Conservation (phyloP, 1,140 invertebrate species). For the Archivesica marissinica region DNA sequence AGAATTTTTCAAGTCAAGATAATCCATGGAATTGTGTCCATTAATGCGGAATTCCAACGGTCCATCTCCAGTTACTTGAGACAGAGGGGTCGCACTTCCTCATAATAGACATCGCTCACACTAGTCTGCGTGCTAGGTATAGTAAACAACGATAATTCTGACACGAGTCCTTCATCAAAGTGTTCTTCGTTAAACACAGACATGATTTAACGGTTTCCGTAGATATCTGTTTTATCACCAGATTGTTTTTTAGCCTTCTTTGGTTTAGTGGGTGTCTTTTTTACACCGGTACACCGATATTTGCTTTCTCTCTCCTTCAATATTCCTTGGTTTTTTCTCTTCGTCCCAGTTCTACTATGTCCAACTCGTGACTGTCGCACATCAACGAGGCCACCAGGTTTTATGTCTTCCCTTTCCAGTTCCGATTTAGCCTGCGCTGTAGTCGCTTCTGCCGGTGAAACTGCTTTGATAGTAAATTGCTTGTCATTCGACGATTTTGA, state of each 20-base stretch:
- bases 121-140: conserved; percentile 51
- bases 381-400: not conserved
- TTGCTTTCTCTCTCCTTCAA: too few relatives aligned
- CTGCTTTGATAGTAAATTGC: conserved; percentile 22
- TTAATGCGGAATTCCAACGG: conserved; percentile 13
- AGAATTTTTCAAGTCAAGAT: conserved; percentile 49
- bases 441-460: conserved; percentile 57
- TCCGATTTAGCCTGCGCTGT: conserved; percentile 53
- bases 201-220: conserved; percentile 30
- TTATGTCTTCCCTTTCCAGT: conserved; percentile 38
- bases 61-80: conserved; percentile 6
- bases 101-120: conserved; percentile 47
- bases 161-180: conserved; percentile 26
- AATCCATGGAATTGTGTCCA: conserved; percentile 62
- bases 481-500: not conserved
- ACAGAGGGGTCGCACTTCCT: conserved; percentile 56
- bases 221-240: conserved; percentile 29
- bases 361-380: conserved; percentile 25
- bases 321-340: not conserved
- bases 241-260: too few relatives aligned
- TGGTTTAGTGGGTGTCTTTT: too few relatives aligned
- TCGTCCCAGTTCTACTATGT: not conserved
- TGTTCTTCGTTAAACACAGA: conserved; percentile 21
- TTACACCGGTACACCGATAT: too few relatives aligned
- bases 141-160: conserved; percentile 48